Percentiles rank a stretch among this genome's conserved stretches.
phyloP scores from a whole-genome alignment of 1,140 invertebrate genomes.

The Phortica variegata region DNA sequence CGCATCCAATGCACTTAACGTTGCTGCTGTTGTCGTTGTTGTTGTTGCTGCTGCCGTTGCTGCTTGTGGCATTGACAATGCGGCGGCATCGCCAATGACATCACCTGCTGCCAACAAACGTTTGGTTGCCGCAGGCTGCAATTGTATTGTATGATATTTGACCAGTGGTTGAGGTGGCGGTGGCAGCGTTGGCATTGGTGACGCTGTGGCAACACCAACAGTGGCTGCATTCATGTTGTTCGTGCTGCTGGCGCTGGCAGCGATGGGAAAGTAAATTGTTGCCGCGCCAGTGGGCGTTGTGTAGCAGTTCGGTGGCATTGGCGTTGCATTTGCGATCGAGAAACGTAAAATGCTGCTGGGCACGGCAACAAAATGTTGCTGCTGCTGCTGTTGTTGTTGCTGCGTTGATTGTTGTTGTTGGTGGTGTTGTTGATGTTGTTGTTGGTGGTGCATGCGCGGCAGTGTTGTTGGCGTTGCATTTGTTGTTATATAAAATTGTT shows the following conservation, averaged over 20 bases:
- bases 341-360: conserved; percentile 48
- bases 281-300: conserved; percentile 29
- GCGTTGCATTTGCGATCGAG: conserved; percentile 12
- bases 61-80: conserved; percentile 4
- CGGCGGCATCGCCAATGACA: too few relatives aligned
- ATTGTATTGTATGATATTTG: conserved; percentile 55
- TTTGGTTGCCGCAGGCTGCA: conserved; percentile 36
- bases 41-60: conserved; percentile 13
- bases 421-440: conserved; percentile 38
- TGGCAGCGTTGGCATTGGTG: neutral
- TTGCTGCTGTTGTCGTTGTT: conserved; percentile 30
- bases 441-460: conserved; percentile 13
- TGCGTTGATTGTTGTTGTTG: conserved; percentile 7
- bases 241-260: conserved; percentile 5
- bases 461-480: conserved; percentile 5
- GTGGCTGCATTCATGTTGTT: neutral
- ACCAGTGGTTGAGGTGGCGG: conserved; percentile 38
- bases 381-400: conserved; percentile 16
- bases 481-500: conserved; percentile 18
- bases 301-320: conserved; percentile 41
- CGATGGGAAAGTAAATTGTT: conserved; percentile 49
- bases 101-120: conserved; percentile 24
- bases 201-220: neutral
- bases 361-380: conserved; percentile 44
- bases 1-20: conserved; percentile 23